These are phyloP conservation scores for Myopa testacea DNA, from an alignment of 2,888 invertebrate genomes.

Conservation along the genomic window DNA sequence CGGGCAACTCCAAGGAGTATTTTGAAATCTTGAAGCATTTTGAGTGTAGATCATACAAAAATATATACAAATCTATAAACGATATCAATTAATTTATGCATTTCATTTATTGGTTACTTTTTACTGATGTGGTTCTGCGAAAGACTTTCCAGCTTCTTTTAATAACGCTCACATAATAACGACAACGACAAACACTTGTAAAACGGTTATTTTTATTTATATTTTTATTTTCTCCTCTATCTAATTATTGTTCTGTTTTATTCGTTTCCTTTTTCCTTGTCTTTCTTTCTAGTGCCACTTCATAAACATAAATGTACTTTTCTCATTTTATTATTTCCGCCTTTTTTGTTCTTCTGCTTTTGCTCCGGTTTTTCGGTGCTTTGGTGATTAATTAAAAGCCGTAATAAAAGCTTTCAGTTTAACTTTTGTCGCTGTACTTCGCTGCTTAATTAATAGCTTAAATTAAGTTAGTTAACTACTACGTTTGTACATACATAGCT, in stretches of 20 bases:
- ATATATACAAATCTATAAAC: too few species aligned
- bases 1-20: too few species aligned
- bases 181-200: not conserved
- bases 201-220: not conserved
- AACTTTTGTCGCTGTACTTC: constrained; percentile 30
- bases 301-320: too few species aligned
- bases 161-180: not conserved
- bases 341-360: constrained; percentile 4
- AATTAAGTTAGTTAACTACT: constrained; percentile 29
- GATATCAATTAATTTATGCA: too few species aligned
- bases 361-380: constrained; percentile 5
- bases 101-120: too few species aligned
- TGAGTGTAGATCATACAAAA: too few species aligned
- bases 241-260: not conserved
- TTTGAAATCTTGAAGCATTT: too few species aligned
- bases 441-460: constrained; percentile 36
- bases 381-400: constrained; percentile 28
- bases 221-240: too few species aligned
- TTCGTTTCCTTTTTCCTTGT: not conserved
- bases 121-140: too few species aligned
- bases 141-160: too few species aligned
- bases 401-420: constrained; percentile 33
- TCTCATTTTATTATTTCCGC: not conserved
- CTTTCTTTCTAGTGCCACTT: too few species aligned
- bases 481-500: not conserved